Conservation (phyloP, 2,113 vertebrate species). For the Sarotherodon lohbergeri region DNA sequence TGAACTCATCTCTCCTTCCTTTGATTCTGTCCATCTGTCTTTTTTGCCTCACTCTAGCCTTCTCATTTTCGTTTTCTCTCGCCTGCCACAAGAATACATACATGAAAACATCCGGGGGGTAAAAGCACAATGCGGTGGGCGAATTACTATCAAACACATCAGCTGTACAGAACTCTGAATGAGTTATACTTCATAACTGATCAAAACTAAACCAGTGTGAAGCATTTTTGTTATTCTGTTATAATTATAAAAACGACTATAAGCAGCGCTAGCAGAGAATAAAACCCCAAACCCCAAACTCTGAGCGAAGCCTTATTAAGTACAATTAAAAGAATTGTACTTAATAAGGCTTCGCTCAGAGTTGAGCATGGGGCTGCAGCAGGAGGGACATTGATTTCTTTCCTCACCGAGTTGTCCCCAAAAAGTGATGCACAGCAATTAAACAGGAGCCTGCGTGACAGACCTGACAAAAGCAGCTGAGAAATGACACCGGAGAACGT, state of each 20-base stretch:
- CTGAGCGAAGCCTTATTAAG: too few species aligned
- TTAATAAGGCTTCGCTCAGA: not conserved
- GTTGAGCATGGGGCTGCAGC: not conserved
- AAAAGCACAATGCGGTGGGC: not conserved
- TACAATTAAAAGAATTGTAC: not conserved
- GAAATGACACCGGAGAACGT: constrained; percentile 36
- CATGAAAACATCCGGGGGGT: not conserved
- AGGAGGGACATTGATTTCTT: constrained; percentile 40
- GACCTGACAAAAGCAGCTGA: constrained; percentile 55
- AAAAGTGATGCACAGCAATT: constrained; percentile 53
- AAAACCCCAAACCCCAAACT: not conserved
- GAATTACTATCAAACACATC: not conserved
- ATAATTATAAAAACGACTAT: not conserved
- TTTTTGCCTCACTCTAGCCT: not conserved
- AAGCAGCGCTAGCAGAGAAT: not conserved
- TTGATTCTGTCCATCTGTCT: constrained; percentile 18
- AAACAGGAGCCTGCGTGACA: constrained; percentile 26
- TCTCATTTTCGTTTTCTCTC: constrained; percentile 10
- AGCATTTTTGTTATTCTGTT: not conserved
- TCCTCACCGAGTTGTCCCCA: constrained; percentile 24
- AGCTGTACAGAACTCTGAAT: not conserved
- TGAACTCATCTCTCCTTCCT: constrained; percentile 9
- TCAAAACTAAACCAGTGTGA: not conserved
- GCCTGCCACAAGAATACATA: not conserved
- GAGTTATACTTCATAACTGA: not conserved